Evolutionary conservation across 2,113 vertebrate genomes (phyloP).

Genomic region (Macquaria australasica): DNA sequence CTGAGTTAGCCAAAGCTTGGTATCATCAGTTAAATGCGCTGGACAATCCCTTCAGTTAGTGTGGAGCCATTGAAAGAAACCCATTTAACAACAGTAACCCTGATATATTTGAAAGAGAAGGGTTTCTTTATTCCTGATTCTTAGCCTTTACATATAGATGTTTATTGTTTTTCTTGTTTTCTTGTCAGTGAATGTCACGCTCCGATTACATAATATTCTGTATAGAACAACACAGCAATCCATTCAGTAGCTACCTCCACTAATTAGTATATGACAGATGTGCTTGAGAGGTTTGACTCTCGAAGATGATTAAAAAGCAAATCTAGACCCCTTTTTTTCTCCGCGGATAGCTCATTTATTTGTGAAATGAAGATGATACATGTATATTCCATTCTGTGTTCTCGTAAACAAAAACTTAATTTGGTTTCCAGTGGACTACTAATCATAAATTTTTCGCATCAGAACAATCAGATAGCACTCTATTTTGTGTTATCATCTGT

Average conservation of each 20-base stretch:
- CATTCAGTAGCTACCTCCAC: constrained; percentile 21
- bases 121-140: not conserved
- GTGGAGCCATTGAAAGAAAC: constrained; percentile 29
- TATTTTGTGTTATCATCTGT: not conserved
- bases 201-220: constrained; percentile 21
- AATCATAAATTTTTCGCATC: constrained; percentile 2
- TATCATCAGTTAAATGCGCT: constrained; percentile 53
- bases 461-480: constrained; percentile 7
- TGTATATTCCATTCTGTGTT: constrained; percentile 6
- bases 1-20: constrained; percentile 59
- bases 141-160: not conserved
- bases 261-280: constrained; percentile 62
- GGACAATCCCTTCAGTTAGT: constrained; percentile 24
- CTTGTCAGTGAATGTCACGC: constrained; percentile 16
- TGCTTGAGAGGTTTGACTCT: constrained; percentile 40
- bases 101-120: not conserved
- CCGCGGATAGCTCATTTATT: constrained; percentile 40
- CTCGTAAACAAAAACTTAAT: constrained; percentile 24
- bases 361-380: constrained; percentile 33
- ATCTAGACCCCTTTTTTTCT: constrained; percentile 18
- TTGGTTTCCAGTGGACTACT: constrained; percentile 21
- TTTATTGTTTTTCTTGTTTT: constrained; percentile 18
- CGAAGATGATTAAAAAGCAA: constrained; percentile 57
- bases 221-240: constrained; percentile 5
- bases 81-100: constrained; percentile 21